Base-by-base conservation (phyloP, 2,113 vertebrate genomes). In the Zonotrichia leucophrys region DNA sequence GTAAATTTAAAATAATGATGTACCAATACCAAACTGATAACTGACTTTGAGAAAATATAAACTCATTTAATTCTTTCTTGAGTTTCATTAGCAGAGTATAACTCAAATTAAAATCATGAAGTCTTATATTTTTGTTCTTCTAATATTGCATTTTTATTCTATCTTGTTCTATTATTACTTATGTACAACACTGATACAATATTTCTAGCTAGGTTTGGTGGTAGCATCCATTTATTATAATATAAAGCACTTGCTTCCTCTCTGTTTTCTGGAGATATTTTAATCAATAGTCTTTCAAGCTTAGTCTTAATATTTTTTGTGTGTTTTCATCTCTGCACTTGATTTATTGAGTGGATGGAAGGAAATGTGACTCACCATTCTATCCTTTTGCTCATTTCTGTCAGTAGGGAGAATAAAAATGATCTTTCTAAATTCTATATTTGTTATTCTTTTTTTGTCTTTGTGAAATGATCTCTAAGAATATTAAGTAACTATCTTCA, bases 271-370 rank as follows among this genome's bases (percentile, higher is more conserved):
- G 44, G 28, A 93, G 33, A 35, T 95, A 59, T 69, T 85, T 92
- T 94, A 39, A 59, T 92, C 74, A 91, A 90, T 91, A 85, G 5
- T 79, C 46, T 87, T 92, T 66, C 47, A 73, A 90, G 59, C 74
- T 90, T 66, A 83, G 47, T 85, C 33, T 74, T 88, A 87, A 59
- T 86, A 56, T 62, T 74, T 91, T 72, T 50, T 88, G 15, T 55
- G n/a, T 66, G 39, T 91, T 87, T 96, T 94, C 68, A 74, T 91
- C 67, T 90, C 72, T 62, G 47, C 39, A 37, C 74, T 83, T 92
- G 70, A 87, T 94, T 93, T 94, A 80, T 80, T 80, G 88, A 86
- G 49, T 66, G 50, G 80, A 63, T 55, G 23, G 63, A 80, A 55
- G 35, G 66, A 73, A 82, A 66, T 0, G 17, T 80, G 90, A 66